Conservation (phyloP, 2,888 invertebrate genomes). For the Lithophane socia region DNA sequence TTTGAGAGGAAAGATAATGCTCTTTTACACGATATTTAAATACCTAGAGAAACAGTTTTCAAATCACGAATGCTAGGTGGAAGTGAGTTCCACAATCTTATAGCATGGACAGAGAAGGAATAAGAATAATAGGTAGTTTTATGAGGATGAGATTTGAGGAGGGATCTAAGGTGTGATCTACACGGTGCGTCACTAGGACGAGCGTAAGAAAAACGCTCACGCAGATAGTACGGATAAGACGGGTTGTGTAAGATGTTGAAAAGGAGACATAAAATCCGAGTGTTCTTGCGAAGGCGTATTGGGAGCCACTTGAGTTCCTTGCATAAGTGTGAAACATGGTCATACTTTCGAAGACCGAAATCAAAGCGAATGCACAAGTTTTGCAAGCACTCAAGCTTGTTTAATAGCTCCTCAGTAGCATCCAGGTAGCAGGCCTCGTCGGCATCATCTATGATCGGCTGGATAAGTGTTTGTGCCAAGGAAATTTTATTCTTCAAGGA, state of each 20-base stretch:
- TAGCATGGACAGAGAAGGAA: not conserved
- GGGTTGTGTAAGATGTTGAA: not conserved
- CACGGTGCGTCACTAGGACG: not conserved
- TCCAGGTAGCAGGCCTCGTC: not conserved
- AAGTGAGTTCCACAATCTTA: not conserved
- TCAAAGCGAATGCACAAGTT: not conserved
- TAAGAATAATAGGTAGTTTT: not conserved
- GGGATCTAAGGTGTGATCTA: not conserved
- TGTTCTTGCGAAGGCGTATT: not conserved
- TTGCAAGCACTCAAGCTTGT: constrained; percentile 2
- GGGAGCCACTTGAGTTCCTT: not conserved
- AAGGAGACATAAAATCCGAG: not conserved
- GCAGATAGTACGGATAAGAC: not conserved
- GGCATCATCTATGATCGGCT: not conserved
- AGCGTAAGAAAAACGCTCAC: not conserved
- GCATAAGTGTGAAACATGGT: too few relatives aligned
- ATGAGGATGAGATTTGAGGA: not conserved
- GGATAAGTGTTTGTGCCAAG: not conserved
- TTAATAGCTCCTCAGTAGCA: not conserved
- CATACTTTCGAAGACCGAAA: not conserved
- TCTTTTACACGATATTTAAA: too few relatives aligned
- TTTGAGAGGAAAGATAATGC: too few relatives aligned
- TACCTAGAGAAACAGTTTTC: too few relatives aligned
- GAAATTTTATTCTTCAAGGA: not conserved
- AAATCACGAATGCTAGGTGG: not conserved